These are phyloP conservation scores for Zygogramma bicolorata DNA, from an alignment of 2,888 invertebrate species.

Conservation along the genomic window DNA sequence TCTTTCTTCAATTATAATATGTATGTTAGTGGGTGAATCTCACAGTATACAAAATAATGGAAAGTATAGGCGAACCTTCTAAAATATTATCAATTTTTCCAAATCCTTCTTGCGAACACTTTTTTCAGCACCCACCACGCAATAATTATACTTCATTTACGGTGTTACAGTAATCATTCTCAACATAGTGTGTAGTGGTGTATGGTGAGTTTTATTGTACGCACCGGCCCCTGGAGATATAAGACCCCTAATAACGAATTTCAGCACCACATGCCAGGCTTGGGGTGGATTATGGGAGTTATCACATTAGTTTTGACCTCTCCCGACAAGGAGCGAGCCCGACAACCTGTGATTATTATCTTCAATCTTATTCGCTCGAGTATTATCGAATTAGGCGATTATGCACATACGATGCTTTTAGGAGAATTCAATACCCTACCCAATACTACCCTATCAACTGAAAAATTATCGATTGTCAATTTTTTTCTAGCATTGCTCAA, in stretches of 20 bases:
- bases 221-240: slow-evolving; percentile 39
- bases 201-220: slow-evolving; percentile 37
- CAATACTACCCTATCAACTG: no score
- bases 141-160: slow-evolving; percentile 28
- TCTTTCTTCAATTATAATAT: no score
- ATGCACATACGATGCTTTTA: background rate
- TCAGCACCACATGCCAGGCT: slow-evolving; percentile 56
- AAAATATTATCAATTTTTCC: no score
- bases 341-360: slow-evolving; percentile 59
- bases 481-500: no score
- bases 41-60: no score
- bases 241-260: slow-evolving; percentile 54
- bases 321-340: slow-evolving; percentile 51
- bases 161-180: slow-evolving; percentile 29
- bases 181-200: slow-evolving; percentile 33
- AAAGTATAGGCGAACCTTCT: no score
- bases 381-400: slow-evolving; percentile 37
- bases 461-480: no score
- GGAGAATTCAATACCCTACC: no score
- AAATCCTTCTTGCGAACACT: no score
- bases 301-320: slow-evolving; percentile 56
- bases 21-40: no score
- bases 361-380: slow-evolving; percentile 50
- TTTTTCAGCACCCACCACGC: background rate
- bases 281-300: slow-evolving; percentile 54